Percentiles rank a stretch among this genome's conserved stretches.
Conservation (phyloP, 2,797 vertebrate genomes). For the Lepidocolaptes lacrymiger region DNA sequence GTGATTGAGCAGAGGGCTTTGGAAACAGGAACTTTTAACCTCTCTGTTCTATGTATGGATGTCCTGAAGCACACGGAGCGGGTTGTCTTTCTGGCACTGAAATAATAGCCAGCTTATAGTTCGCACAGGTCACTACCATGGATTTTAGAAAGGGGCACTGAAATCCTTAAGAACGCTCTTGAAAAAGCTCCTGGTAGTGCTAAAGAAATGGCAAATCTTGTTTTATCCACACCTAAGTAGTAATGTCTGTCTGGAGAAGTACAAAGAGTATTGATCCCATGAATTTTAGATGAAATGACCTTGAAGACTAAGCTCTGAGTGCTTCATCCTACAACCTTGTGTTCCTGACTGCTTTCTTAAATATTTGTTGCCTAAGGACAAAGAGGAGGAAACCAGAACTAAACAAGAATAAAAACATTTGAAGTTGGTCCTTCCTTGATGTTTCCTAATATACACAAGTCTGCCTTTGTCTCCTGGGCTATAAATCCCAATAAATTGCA, state of each 20-base stretch:
- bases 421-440: not conserved
- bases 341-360: not conserved
- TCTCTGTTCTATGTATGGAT: not conserved
- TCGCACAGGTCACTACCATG: not conserved
- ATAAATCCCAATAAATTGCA: not conserved
- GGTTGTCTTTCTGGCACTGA: not conserved
- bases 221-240: not conserved
- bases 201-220: not conserved
- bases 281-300: constrained; percentile 32
- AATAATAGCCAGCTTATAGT: not conserved
- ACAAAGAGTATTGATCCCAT: constrained; percentile 19
- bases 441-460: not conserved
- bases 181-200: not conserved
- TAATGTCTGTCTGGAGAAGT: not conserved
- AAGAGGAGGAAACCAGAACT: not conserved
- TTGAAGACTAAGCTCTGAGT: not conserved
- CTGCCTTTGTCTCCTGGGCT: not conserved
- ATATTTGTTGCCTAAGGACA: not conserved
- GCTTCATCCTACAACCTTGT: not conserved
- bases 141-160: not conserved
- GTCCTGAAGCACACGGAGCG: accelerated
- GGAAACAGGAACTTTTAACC: not conserved
- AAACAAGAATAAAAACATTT: not conserved
- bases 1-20: not conserved
- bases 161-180: not conserved